These are phyloP conservation scores for Steinernema feltiae DNA, from an alignment of 1,140 invertebrate species.

Conservation along the genomic window DNA sequence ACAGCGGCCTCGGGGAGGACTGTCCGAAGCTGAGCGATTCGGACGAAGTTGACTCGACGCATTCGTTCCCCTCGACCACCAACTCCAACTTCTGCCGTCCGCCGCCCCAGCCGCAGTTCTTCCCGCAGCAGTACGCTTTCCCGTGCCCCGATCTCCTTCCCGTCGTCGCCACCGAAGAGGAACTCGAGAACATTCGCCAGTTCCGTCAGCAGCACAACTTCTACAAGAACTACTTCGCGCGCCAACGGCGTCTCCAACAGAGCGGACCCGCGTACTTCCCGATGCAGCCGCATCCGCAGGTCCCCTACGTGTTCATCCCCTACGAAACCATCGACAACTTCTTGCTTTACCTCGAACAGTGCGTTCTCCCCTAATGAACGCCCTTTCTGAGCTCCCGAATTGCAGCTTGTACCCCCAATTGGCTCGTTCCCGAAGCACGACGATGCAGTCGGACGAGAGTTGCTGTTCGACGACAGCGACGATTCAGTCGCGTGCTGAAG, in stretches of 20 bases:
- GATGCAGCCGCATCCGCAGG: background rate
- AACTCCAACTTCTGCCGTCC: background rate
- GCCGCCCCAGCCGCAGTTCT: background rate
- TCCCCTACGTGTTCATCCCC: background rate
- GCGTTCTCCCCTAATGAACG: background rate
- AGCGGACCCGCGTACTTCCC: background rate
- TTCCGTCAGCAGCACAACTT: constrained; percentile 12
- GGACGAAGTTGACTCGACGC: background rate
- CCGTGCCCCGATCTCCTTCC: background rate
- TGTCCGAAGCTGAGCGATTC: constrained; percentile 1
- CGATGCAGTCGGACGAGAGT: constrained; percentile 10
- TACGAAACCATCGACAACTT: constrained; percentile 6
- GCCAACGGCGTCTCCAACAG: background rate
- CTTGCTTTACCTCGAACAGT: background rate
- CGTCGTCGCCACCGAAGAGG: background rate
- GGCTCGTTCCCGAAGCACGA: background rate
- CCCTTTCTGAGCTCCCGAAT: background rate
- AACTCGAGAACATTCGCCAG: background rate
- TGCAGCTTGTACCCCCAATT: background rate
- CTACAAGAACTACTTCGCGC: constrained; percentile 8
- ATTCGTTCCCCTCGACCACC: background rate
- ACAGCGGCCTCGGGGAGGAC: background rate
- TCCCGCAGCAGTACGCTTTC: background rate
- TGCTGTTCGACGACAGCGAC: background rate
- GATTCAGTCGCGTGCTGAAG: constrained; percentile 11